These are phyloP conservation scores for Gallinago stenura DNA, from an alignment of 2,797 vertebrate genomes.

Conservation along the genomic window DNA sequence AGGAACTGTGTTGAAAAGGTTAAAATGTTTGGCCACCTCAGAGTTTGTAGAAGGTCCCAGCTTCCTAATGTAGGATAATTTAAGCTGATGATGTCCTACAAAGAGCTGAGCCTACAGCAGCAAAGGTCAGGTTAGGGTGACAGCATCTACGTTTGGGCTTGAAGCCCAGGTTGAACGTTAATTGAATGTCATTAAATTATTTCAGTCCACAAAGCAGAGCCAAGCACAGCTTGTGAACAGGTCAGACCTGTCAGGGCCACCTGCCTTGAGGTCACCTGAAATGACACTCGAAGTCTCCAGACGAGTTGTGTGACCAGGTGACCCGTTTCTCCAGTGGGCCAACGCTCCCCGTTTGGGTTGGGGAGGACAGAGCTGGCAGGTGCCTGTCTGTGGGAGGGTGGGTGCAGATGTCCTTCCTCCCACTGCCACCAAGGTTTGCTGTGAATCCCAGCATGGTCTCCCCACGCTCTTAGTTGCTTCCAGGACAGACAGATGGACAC, in stretches of 20 bases:
- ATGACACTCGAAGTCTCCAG: background rate
- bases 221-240: background rate
- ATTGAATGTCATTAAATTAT: background rate
- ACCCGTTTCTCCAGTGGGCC: background rate
- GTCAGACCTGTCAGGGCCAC: background rate
- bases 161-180: background rate
- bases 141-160: background rate
- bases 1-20: background rate
- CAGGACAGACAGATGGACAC: background rate
- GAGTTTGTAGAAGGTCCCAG: background rate
- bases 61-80: background rate
- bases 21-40: background rate
- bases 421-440: background rate
- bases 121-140: background rate
- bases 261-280: background rate
- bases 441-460: background rate
- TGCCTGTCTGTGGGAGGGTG: background rate
- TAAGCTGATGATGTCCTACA: background rate
- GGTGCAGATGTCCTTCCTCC: background rate
- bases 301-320: background rate
- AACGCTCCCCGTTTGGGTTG: fast-evolving
- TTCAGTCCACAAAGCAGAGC: background rate
- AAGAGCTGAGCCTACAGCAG: background rate
- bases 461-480: background rate
- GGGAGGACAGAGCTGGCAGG: background rate